Conservation (phyloP, 2,113 vertebrate species). For the Climacteris rufus region DNA sequence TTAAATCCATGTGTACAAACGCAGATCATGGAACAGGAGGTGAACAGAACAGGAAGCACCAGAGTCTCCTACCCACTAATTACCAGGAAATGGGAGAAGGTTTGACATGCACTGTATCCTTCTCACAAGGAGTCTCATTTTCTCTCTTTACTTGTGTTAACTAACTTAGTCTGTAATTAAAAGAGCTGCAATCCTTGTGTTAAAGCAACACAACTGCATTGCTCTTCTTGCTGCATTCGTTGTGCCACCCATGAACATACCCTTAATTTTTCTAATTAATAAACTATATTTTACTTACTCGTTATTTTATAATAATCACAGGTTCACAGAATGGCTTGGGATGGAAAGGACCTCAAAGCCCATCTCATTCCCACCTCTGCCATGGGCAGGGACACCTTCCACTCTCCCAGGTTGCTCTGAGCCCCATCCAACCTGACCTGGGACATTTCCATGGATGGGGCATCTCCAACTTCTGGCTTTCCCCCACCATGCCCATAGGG, state of each 20-base stretch:
- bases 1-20: background rate
- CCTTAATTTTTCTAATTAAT: background rate
- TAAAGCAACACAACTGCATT: accelerated
- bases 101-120: background rate
- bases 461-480: background rate
- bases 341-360: background rate
- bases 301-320: background rate
- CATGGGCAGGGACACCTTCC: background rate
- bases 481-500: accelerated
- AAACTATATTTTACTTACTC: accelerated
- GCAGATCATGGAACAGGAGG: background rate
- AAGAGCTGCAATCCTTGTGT: background rate
- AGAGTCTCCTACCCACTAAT: background rate
- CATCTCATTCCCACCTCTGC: background rate
- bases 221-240: accelerated
- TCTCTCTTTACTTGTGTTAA: background rate
- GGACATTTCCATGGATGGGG: background rate
- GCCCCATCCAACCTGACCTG: background rate
- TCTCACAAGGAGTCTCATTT: background rate
- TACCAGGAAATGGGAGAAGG: background rate
- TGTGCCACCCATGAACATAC: accelerated
- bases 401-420: background rate
- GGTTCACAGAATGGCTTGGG: background rate
- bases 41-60: background rate
- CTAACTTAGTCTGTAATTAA: background rate